A percentile compares a stretch with the other conserved stretches of the same genome.
phyloP scores from a whole-genome alignment of 2,797 vertebrate genomes.

The Coracias cyanogaster region DNA sequence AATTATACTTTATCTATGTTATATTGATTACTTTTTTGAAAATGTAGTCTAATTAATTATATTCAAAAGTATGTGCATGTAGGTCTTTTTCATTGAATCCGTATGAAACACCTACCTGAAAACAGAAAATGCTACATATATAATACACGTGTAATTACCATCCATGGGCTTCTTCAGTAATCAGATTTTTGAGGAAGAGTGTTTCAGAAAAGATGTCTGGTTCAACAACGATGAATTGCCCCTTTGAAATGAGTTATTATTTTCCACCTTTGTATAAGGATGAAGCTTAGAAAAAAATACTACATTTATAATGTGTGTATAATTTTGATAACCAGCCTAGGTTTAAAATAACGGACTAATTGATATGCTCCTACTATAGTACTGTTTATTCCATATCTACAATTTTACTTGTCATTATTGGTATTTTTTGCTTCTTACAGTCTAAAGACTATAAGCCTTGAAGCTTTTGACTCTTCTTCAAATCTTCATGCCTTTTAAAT shows the following conservation, averaged over 20 bases:
- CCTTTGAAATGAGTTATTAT: background rate
- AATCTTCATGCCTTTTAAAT: background rate
- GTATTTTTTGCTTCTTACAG: background rate
- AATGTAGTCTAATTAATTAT: background rate
- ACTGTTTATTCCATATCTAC: background rate
- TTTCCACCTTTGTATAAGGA: background rate
- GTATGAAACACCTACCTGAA: background rate
- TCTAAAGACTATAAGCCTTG: background rate
- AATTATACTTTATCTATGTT: background rate
- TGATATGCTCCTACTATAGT: background rate
- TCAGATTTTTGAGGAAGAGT: rapidly evolving
- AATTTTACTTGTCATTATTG: background rate
- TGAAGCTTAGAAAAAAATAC: background rate
- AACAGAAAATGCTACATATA: background rate
- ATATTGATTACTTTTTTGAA: background rate
- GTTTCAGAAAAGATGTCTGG: background rate
- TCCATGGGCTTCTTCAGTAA: background rate
- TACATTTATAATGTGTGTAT: background rate
- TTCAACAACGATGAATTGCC: background rate
- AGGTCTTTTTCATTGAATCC: background rate
- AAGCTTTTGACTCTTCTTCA: background rate
- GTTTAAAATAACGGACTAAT: background rate
- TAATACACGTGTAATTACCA: background rate
- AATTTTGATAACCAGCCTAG: background rate
- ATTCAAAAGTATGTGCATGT: background rate